These are phyloP conservation scores for Chamaea fasciata DNA, from an alignment of 2,113 vertebrate genomes.

Conservation along the genomic window DNA sequence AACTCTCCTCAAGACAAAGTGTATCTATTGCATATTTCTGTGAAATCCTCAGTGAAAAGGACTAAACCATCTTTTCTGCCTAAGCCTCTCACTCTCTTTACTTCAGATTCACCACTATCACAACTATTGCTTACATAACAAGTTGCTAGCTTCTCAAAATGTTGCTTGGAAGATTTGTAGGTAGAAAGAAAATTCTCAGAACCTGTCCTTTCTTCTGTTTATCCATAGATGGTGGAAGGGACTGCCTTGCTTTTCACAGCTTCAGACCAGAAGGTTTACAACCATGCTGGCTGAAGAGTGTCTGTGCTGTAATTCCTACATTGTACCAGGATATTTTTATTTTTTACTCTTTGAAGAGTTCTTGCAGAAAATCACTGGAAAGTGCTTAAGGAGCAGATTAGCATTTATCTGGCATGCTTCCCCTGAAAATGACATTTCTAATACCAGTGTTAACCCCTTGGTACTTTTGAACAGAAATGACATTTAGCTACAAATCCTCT, in stretches of 20 bases:
- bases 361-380: conserved; percentile 27
- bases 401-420: neutral
- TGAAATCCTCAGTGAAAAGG: neutral
- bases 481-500: conserved; percentile 22
- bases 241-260: neutral
- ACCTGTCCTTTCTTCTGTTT: neutral
- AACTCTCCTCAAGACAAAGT: neutral
- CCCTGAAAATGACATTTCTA: conserved; percentile 29
- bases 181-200: neutral
- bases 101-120: neutral
- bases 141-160: neutral
- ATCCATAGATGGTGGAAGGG: neutral
- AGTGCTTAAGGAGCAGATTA: conserved; percentile 40
- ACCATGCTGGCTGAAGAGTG: neutral
- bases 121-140: neutral
- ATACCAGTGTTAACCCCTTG: conserved; percentile 45
- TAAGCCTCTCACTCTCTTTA: neutral
- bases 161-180: neutral
- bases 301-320: neutral
- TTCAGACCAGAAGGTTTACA: neutral
- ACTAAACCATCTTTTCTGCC: neutral
- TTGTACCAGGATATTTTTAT: neutral
- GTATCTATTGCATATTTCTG: neutral
- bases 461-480: neutral
- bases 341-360: conserved; percentile 17